A percentile compares a stretch with the other conserved stretches of the same genome.
Evolutionary conservation across 2,888 invertebrate species (phyloP).

Genomic region (Argyresthia albistria): DNA sequence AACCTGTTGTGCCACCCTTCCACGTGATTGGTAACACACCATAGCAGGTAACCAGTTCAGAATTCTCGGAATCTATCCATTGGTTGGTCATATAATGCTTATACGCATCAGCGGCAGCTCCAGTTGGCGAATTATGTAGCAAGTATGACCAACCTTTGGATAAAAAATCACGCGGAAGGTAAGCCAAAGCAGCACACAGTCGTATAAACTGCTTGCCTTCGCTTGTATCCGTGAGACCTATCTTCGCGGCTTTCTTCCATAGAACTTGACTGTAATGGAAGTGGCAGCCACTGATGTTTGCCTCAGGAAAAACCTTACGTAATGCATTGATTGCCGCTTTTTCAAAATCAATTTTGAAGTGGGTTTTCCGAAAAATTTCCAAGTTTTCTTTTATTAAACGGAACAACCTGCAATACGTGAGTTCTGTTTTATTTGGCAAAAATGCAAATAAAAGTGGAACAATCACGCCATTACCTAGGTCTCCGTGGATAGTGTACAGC

Average conservation of each 20-base stretch:
- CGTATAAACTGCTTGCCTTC: not conserved
- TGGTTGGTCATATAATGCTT: not conserved
- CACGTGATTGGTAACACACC: not conserved
- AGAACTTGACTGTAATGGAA: not conserved
- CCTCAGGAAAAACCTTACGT: conserved; percentile 5
- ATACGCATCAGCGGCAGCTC: not conserved
- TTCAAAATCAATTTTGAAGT: conserved; percentile 6
- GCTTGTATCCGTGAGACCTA: not conserved
- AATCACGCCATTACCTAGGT: conserved; percentile 5
- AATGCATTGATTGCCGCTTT: conserved; percentile 6
- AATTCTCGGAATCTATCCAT: not conserved
- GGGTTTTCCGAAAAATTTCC: not conserved
- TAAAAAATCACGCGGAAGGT: not conserved
- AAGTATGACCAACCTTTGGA: not conserved
- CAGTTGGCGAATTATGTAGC: not conserved
- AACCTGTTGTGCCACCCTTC: not conserved
- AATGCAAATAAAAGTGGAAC: conserved; percentile 5
- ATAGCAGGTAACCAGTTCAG: not conserved
- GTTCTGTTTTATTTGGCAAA: conserved; percentile 8
- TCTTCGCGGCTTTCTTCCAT: not conserved
- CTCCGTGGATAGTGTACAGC: conserved; percentile 7
- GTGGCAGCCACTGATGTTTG: not conserved
- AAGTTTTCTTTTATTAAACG: conserved; percentile 2
- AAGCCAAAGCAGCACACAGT: not conserved
- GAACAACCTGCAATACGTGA: conserved; percentile 6